These are phyloP conservation scores for Nestor notabilis DNA, from an alignment of 2,113 vertebrate species.

Conservation along the genomic window DNA sequence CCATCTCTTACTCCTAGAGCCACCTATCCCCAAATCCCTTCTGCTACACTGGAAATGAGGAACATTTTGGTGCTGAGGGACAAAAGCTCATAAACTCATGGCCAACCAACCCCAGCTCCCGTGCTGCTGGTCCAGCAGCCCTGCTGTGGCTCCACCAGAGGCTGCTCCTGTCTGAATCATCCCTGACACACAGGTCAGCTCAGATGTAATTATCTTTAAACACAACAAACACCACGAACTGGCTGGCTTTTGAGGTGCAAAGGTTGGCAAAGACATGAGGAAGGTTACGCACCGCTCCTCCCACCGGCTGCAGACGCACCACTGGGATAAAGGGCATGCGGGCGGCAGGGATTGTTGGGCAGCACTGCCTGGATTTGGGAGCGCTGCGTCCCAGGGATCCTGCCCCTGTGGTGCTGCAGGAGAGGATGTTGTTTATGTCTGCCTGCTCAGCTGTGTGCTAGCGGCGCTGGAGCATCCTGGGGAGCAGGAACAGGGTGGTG, in stretches of 20 bases:
- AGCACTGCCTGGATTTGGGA: not conserved
- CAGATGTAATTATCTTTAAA: not conserved
- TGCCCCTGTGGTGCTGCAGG: not conserved
- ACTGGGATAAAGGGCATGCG: fast-evolving
- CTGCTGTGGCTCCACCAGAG: not conserved
- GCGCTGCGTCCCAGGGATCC: fast-evolving
- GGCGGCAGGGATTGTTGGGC: fast-evolving
- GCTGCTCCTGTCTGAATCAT: not conserved
- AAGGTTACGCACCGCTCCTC: not conserved
- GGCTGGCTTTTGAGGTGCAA: not conserved
- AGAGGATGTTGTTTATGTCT: fast-evolving
- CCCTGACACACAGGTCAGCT: not conserved
- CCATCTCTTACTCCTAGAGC: not conserved
- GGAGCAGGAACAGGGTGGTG: not conserved
- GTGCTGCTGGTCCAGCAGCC: not conserved
- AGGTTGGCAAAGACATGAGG: not conserved
- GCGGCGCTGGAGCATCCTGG: fast-evolving
- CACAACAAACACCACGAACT: not conserved
- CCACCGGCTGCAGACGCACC: fast-evolving
- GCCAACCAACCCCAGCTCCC: not conserved
- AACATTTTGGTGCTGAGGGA: not conserved
- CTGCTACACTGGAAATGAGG: not conserved
- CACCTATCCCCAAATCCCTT: not conserved
- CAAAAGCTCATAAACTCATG: not conserved
- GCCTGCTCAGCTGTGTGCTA: not conserved